phyloP scores from a whole-genome alignment of 2,113 vertebrate species.

The Pipa parva region DNA sequence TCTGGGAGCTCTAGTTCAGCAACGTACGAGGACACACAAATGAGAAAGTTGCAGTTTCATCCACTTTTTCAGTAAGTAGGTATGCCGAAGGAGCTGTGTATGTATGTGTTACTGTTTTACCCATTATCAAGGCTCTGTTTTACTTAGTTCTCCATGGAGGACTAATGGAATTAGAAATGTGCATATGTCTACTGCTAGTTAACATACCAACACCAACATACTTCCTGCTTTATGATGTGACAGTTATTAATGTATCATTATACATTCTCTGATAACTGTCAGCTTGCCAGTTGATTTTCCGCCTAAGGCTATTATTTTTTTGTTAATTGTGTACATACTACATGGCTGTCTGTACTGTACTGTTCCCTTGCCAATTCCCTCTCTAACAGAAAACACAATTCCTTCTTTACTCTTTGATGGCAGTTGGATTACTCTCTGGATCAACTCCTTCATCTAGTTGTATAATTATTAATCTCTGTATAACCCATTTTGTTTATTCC shows the following conservation, averaged over 20 bases:
- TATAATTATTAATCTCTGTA: background rate
- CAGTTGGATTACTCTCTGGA: conserved; percentile 1
- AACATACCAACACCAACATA: background rate
- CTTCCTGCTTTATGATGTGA: background rate
- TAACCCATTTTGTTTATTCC: conserved; percentile 2
- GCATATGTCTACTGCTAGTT: background rate
- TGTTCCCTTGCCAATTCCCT: background rate
- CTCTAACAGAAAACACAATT: background rate
- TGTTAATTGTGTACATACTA: background rate
- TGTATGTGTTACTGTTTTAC: too few relatives aligned
- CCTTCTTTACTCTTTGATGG: background rate
- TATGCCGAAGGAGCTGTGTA: too few relatives aligned
- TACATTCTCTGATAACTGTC: too few relatives aligned
- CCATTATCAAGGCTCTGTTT: too few relatives aligned
- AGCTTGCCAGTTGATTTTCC: background rate
- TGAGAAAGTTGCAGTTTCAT: too few relatives aligned
- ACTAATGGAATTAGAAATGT: background rate
- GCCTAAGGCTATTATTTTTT: background rate
- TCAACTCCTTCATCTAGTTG: conserved; percentile 1
- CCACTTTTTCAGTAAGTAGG: too few relatives aligned
- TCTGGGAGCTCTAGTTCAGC: too few relatives aligned
- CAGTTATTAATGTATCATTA: background rate
- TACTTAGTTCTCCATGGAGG: background rate
- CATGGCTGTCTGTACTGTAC: background rate
- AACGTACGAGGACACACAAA: too few relatives aligned